A percentile compares a stretch with the other conserved stretches of the same genome.
phyloP scores from a whole-genome alignment of 2,797 vertebrate genomes.

The Sebastes hubbsi region DNA sequence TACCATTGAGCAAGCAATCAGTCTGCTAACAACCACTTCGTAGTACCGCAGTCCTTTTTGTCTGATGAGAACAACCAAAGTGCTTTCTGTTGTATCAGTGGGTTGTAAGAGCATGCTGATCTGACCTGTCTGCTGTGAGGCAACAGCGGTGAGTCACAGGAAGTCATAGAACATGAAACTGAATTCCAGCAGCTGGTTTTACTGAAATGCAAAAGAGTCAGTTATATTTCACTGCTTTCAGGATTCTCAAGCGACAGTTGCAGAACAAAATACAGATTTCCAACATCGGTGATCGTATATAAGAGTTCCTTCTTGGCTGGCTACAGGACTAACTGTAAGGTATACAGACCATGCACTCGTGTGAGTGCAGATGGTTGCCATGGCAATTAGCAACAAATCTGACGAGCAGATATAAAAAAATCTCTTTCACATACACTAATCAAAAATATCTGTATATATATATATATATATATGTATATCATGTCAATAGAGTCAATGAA shows the following conservation, averaged over 20 bases:
- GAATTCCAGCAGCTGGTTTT: neutral
- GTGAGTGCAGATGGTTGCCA: slow-evolving; percentile 7
- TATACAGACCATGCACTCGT: neutral
- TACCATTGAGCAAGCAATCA: neutral
- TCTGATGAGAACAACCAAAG: neutral
- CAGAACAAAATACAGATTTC: neutral
- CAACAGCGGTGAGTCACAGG: slow-evolving; percentile 1
- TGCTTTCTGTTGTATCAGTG: neutral
- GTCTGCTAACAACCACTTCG: neutral
- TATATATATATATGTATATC: neutral
- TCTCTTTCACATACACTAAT: slow-evolving; percentile 33
- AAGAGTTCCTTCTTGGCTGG: neutral
- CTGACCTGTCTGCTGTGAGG: slow-evolving; percentile 3
- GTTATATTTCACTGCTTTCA: neutral
- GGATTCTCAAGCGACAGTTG: neutral
- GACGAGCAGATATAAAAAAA: slow-evolving; percentile 29
- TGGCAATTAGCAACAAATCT: slow-evolving; percentile 15
- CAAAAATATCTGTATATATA: slow-evolving; percentile 49
- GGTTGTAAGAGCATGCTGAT: neutral
- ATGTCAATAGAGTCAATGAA: slow-evolving; percentile 38
- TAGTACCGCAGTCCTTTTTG: neutral
- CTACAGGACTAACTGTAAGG: neutral
- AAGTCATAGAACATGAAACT: neutral
- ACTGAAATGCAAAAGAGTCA: neutral
- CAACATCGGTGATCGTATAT: neutral